A percentile compares a stretch with the other conserved stretches of the same genome.
Conservation (phyloP, 2,797 vertebrate genomes). For the Knipowitschia caucasica region DNA sequence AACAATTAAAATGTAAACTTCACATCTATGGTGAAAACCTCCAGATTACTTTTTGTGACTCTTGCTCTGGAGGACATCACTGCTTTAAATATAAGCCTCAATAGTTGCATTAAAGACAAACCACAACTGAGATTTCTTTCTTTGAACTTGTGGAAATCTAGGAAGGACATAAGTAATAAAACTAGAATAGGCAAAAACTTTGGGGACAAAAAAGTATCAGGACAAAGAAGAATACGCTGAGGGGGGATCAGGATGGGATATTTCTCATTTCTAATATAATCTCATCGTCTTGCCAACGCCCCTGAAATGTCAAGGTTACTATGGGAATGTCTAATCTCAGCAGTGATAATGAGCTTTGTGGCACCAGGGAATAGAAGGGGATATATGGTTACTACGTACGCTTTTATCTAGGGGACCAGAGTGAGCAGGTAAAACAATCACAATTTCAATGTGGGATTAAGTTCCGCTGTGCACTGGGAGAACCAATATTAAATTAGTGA, state of each 20-base stretch:
- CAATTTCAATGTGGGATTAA: neutral
- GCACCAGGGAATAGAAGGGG: conserved; percentile 23
- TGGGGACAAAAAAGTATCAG: conserved; percentile 25
- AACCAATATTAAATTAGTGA: neutral
- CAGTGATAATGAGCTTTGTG: conserved; percentile 50
- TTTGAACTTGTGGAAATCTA: neutral
- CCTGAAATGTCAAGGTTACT: conserved; percentile 61
- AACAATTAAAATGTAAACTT: neutral
- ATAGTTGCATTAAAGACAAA: neutral
- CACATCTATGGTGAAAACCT: no score
- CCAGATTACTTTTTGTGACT: conserved; percentile 1
- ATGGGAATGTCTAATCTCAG: conserved; percentile 47
- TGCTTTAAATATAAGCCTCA: conserved; percentile 11
- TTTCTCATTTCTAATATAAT: conserved; percentile 42
- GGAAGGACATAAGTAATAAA: conserved; percentile 12
- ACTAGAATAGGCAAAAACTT: conserved; percentile 21
- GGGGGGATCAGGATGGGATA: neutral
- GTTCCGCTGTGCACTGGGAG: neutral
- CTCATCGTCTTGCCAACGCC: conserved; percentile 33
- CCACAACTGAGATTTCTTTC: neutral
- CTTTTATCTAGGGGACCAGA: conserved; percentile 4
- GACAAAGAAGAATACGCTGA: conserved; percentile 14
- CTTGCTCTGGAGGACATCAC: no score
- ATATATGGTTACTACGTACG: conserved; percentile 12
- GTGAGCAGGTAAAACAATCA: conserved; percentile 13